Percentiles rank a stretch among this genome's conserved stretches.
phyloP scores from a whole-genome alignment of 2,113 vertebrate species.

The Typhlomys cinereus region DNA sequence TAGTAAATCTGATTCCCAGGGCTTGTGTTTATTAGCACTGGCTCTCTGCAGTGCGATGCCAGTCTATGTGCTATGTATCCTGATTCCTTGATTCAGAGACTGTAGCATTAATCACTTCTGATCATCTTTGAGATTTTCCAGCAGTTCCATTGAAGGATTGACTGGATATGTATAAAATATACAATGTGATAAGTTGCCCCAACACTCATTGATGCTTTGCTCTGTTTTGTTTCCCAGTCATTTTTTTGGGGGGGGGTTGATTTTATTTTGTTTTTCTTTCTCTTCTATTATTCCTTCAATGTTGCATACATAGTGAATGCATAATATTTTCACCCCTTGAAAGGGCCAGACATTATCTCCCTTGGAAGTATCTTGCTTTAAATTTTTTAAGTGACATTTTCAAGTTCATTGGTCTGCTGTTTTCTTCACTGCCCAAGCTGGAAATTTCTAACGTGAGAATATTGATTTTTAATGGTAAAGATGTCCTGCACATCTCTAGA shows the following conservation, averaged over 20 bases:
- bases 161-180: not conserved
- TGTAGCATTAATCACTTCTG: not conserved
- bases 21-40: not conserved
- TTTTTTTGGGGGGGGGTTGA: too few species aligned
- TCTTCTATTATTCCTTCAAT: not conserved
- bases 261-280: not conserved
- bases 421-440: not conserved
- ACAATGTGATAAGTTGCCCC: not conserved
- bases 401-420: not conserved
- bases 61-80: not conserved
- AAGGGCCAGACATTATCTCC: not conserved
- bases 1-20: not conserved
- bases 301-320: not conserved
- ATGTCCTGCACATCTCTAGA: not conserved
- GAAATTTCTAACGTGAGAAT: not conserved
- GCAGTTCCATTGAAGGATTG: not conserved
- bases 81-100: constrained; percentile 1
- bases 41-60: not conserved
- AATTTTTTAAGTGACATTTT: not conserved
- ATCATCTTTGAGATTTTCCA: constrained; percentile 3
- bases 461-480: not conserved
- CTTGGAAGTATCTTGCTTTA: not conserved
- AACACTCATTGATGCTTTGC: not conserved
- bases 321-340: too few species aligned
- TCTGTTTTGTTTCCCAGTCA: not conserved